Evolutionary conservation across 2,888 invertebrate species (phyloP).

Genomic region (Eretmocerus hayati): DNA sequence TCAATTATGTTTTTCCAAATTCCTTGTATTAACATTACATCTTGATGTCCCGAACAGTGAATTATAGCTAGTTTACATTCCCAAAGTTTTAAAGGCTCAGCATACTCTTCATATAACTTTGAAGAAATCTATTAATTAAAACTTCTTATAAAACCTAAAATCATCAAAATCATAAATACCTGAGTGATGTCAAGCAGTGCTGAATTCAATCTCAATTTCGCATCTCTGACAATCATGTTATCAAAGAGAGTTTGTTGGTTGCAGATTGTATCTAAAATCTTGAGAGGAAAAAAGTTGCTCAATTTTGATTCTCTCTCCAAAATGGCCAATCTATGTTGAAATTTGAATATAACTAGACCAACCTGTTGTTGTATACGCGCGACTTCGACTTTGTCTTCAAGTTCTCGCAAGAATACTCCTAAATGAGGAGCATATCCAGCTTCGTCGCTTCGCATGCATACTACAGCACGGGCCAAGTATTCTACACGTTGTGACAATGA

Average conservation of each 20-base stretch:
- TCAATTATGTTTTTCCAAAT: conserved; percentile 84
- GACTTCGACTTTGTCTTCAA: conserved; percentile 91
- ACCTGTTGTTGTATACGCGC: conserved; percentile 70
- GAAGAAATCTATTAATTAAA: not conserved
- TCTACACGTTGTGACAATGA: conserved; percentile 75
- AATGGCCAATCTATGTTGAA: not conserved
- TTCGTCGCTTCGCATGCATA: conserved; percentile 87
- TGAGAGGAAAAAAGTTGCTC: conserved; percentile 18
- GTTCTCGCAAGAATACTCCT: conserved; percentile 75
- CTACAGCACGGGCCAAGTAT: conserved; percentile 87
- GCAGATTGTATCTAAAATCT: conserved; percentile 62
- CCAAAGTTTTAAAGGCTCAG: conserved; percentile 82
- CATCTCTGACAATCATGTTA: conserved; percentile 46
- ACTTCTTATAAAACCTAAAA: not conserved
- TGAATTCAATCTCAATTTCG: conserved; percentile 67
- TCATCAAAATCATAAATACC: conserved; percentile 44
- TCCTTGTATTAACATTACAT: conserved; percentile 77
- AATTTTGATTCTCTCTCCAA: not conserved
- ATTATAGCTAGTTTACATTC: conserved; percentile 93
- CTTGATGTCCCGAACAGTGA: conserved; percentile 89
- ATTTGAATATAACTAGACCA: conserved; percentile 9
- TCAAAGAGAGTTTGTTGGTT: conserved; percentile 43
- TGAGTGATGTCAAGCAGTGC: conserved; percentile 81
- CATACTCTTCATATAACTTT: conserved; percentile 72
- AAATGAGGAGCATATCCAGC: conserved; percentile 64